These are phyloP conservation scores for Drosophila suzukii DNA, from an alignment of 1,140 invertebrate species.

Conservation along the genomic window DNA sequence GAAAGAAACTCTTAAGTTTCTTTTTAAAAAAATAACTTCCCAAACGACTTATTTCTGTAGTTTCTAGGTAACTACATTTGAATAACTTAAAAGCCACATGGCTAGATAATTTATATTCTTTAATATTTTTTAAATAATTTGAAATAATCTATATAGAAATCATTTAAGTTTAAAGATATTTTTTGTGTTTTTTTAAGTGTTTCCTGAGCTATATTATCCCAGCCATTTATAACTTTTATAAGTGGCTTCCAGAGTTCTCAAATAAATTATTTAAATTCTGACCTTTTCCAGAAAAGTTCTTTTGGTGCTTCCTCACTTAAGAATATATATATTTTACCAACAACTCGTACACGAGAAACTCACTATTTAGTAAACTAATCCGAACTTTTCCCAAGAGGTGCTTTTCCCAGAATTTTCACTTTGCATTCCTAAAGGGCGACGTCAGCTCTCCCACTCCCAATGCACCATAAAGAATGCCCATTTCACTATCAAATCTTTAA, in stretches of 20 bases:
- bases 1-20: too few species aligned
- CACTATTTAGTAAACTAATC: constrained; percentile 21
- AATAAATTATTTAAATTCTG: background rate
- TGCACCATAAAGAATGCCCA: constrained; percentile 18
- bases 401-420: constrained; percentile 26
- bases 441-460: background rate
- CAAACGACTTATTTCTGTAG: background rate
- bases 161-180: too few species aligned
- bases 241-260: background rate
- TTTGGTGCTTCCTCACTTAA: background rate
- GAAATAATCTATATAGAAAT: background rate
- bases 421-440: constrained; percentile 10
- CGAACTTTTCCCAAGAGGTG: constrained; percentile 28
- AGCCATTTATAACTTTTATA: background rate
- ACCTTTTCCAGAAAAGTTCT: background rate
- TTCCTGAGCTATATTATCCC: background rate
- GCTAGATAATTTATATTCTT: too few species aligned
- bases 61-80: too few species aligned
- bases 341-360: background rate
- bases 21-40: background rate
- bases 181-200: background rate
- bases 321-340: background rate
- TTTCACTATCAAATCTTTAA: constrained; percentile 44
- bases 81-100: too few species aligned
- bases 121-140: too few species aligned